Evolutionary conservation across 2,797 vertebrate genomes (phyloP), one percentile per base, ranked within the genome.

Genomic region (Delichon dasypus): DNA sequence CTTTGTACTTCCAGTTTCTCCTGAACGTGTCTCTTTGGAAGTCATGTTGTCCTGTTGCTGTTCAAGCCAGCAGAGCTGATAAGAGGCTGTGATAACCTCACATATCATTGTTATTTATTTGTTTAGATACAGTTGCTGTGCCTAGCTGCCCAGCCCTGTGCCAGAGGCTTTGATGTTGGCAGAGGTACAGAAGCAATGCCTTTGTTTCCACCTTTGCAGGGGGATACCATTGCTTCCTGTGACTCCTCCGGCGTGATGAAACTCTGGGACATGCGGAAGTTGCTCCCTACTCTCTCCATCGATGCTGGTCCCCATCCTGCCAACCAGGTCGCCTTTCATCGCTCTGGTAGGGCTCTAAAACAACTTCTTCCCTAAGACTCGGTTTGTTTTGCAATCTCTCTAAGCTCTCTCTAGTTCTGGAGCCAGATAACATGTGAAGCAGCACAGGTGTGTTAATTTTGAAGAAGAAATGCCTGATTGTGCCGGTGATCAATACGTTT

Each of bases 321-420:
- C 96, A 99, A 98, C 90, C 98, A 98, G 60, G 97, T 98, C 61
- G 88, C 95, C 27, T 99, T 99, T 79, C 97, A 98, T 95, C 96
- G 55, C 15, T 98, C 98, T 20, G 98, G 98, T 97, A 98, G 84
- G 96, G 78, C 67, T 25, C 15, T 30, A 60, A 89, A 67, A 15
- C 68, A 86, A 60, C 14, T 27, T 30, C n/a, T 38, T 36, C 21
- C 51, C 5, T 83, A 10, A 61, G 6, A 42, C 5, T 7, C 17
- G 29, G 25, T 70, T 88, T 74, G 7, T 27, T 90, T 77, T 67
- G 23, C 76, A 53, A 51, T n/a, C 23, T 91, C 55, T 77, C 14
- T 21, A 9, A 27, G 30, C 34, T 88, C 67, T 91, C 20, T 50
- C n/a, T 45, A 18, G 4, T 71, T 89, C 64, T 74, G 40, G 85